Evolutionary conservation across 2,113 vertebrate species (phyloP).

Genomic region (Notiomystis cincta): DNA sequence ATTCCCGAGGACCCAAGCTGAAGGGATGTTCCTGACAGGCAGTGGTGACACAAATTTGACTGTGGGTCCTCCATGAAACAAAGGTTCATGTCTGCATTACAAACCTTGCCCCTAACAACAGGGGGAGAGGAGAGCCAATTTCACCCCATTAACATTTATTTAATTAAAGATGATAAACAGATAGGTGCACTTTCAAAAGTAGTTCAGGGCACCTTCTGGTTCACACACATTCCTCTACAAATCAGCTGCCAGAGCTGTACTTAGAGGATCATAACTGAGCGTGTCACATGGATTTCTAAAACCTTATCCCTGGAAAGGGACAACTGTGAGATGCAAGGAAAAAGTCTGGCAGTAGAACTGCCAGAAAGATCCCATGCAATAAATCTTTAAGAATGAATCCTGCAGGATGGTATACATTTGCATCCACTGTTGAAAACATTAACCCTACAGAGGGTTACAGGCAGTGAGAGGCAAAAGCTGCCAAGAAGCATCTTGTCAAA

Average conservation of each 20-base stretch:
- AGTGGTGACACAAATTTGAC: background rate
- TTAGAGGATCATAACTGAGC: background rate
- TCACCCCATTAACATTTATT: background rate
- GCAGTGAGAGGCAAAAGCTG: background rate
- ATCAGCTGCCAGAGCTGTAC: background rate
- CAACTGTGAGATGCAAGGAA: background rate
- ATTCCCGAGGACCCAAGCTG: background rate
- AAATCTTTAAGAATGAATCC: background rate
- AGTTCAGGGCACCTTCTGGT: background rate
- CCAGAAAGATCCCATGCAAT: background rate
- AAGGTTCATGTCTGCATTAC: background rate
- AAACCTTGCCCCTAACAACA: background rate
- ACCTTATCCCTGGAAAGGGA: background rate
- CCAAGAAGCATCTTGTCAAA: background rate
- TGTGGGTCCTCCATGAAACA: background rate
- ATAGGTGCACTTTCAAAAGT: background rate
- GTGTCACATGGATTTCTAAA: background rate
- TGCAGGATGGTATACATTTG: background rate
- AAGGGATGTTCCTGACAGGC: background rate
- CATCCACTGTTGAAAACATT: background rate
- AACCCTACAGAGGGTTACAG: background rate
- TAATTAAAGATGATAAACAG: background rate
- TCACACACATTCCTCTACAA: background rate
- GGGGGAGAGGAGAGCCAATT: background rate
- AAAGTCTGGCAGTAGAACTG: background rate